Base-by-base conservation (phyloP, 2,113 vertebrate genomes). In the Plectropomus leopardus region DNA sequence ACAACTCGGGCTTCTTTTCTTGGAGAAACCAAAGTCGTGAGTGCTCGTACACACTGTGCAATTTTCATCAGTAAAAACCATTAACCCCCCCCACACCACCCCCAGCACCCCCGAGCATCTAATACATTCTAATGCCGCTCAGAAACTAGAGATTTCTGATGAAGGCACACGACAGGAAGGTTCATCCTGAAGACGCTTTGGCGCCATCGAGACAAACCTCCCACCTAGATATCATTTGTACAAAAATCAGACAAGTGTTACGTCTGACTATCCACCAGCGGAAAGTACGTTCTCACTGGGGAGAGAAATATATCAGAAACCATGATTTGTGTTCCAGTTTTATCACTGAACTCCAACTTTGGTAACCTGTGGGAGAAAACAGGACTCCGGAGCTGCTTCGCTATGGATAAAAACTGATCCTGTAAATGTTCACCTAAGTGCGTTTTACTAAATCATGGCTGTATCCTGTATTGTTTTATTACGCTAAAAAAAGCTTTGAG, bases 61-160 rank as follows among this genome's bases (percentile, higher is more conserved):
- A 86, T 67, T 66, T 60, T 54, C 15, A 80, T 69, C 50, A 50
- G 23, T 57, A 76, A 82, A 86, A 83, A 70, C 34, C 24, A 1
- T 48, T 61, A 34, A 23, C 11, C 24, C 34, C 24, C 23, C 17
- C 24, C 32, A 26, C 21, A 19, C 14, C 19, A 28, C 5, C 28
- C 45, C n/a, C n/a, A n/a, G n/a, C n/a, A n/a, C n/a, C n/a, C 32
- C 32, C 50, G 1, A 58, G 42, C 58, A 11, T 59, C 68, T 45
- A 42, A 79, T 88, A 93, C 89, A 91, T 93, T 93, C 89, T 81
- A 86, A 83, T 55, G 68, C 86, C 88, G 23, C 55, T 63, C 78
- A 80, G 75, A 83, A 75, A 75, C 19, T 0, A 23, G 53, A 40
- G 36, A 26, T 77, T 80, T 82, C 81, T 67, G 72, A 80, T 13